Evolutionary conservation across 2,888 invertebrate species (phyloP), one percentile per base, ranked within the genome.

Genomic region (Entomobrya multifasciata): DNA sequence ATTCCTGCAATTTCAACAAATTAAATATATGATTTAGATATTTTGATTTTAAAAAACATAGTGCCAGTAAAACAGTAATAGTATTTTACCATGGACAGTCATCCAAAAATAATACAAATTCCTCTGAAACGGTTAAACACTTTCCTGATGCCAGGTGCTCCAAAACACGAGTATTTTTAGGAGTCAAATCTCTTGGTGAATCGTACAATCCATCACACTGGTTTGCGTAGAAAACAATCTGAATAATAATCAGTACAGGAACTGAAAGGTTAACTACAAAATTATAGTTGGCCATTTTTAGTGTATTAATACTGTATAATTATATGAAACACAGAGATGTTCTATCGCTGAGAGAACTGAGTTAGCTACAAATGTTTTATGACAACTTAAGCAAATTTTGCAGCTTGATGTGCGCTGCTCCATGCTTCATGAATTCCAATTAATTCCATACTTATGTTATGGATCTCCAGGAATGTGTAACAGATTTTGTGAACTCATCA

Each of bases 11-110:
- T 55, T 25, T 79, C 13, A 62, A 41, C 15, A 62, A 15, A 60
- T 25, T 60, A n/a, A 27, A 0, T 5, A 30, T 15, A 13, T 3
- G 15, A 3, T 49, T n/a, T 30, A 20, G 13, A 65, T 49, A 41
- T 17, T 13, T 55, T n/a, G n/a, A n/a, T n/a, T 60, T 60, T 52
- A 44, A 49, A 15, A 55, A 22, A 30, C 4, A 36, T 36, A 36
- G 36, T 36, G 36, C n/a, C n/a, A n/a, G n/a, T n/a, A n/a, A n/a
- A n/a, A n/a, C n/a, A n/a, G n/a, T n/a, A n/a, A n/a, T n/a, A n/a
- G 36, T 76, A n/a, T 57, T 72, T 81, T 80, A 90, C 90, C 89
- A 90, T 15, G 87, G 49, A 44, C 90, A 90, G n/a, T 87, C 88
- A 27, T 88, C 88, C 44, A 90, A 60, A 57, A 85, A 86, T 17